Percentiles rank a stretch among this genome's conserved stretches.
These are phyloP conservation scores for Ptilodon capucinus DNA, from an alignment of 2,888 invertebrate species.

Conservation along the genomic window DNA sequence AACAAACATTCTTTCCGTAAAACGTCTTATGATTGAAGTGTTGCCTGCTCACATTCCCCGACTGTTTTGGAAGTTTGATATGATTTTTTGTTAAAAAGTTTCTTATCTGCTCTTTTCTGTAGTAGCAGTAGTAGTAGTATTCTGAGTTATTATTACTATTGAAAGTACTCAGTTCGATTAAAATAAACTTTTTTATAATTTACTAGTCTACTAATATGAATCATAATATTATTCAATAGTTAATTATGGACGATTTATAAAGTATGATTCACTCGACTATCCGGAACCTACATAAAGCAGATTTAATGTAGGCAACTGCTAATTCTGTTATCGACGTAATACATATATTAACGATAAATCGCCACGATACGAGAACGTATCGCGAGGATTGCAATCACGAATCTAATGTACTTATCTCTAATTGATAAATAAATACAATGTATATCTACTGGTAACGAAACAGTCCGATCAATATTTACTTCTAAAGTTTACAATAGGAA, in stretches of 20 bases:
- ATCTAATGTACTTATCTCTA: conserved; percentile 10
- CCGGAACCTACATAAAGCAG: background rate
- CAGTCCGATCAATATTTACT: background rate
- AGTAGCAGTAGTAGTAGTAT: too few species aligned
- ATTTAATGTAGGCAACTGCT: background rate
- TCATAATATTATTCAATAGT: too few species aligned
- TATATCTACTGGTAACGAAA: background rate
- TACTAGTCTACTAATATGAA: too few species aligned
- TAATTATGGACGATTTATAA: background rate
- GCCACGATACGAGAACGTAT: conserved; percentile 20
- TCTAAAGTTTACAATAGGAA: background rate
- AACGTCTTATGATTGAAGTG: too few species aligned
- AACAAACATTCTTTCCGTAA: too few species aligned
- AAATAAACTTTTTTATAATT: too few species aligned
- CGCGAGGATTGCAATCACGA: conserved; percentile 11
- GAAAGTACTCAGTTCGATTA: too few species aligned
- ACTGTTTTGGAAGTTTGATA: too few species aligned
- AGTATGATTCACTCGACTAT: background rate
- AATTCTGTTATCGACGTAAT: conserved; percentile 4
- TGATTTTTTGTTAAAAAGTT: too few species aligned
- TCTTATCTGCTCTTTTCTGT: too few species aligned
- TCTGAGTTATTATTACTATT: too few species aligned
- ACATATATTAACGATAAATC: conserved; percentile 20
- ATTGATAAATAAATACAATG: background rate
- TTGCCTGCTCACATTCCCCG: too few species aligned